phyloP scores from a whole-genome alignment of 2,113 vertebrate genomes.

The Oncorhynchus gorbuscha region DNA sequence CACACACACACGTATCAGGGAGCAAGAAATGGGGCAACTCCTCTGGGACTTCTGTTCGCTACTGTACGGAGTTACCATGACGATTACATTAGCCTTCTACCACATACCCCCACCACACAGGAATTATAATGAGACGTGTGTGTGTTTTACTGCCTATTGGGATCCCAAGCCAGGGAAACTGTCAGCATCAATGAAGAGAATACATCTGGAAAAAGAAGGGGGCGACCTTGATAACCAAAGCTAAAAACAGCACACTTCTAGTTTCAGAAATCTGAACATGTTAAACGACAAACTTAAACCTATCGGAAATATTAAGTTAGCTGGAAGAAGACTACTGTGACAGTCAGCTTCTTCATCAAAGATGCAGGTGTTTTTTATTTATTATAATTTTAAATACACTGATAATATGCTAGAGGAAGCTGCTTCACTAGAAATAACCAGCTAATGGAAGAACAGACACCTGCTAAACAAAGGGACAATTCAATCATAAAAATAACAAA shows the following conservation, averaged over 20 bases:
- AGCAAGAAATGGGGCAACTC: no score
- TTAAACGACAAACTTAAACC: background rate
- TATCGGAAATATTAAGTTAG: background rate
- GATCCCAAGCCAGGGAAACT: no score
- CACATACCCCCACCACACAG: no score
- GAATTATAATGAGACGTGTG: no score
- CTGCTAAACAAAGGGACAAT: background rate
- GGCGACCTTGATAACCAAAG: background rate
- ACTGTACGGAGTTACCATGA: background rate
- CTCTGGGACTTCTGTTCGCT: no score
- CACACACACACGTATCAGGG: background rate
- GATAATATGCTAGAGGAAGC: background rate
- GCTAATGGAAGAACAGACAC: background rate
- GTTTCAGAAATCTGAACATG: background rate
- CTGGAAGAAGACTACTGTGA: no score
- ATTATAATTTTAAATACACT: background rate
- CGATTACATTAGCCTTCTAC: background rate
- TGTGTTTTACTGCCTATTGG: no score
- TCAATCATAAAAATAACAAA: background rate
- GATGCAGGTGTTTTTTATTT: background rate
- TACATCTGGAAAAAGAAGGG: background rate
- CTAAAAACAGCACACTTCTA: background rate
- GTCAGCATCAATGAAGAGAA: no score
- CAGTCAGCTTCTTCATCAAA: no score
- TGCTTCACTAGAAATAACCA: background rate